Conservation (phyloP, 35 echinoderm and acorn worm genomes). For the Chiridota heheva region DNA sequence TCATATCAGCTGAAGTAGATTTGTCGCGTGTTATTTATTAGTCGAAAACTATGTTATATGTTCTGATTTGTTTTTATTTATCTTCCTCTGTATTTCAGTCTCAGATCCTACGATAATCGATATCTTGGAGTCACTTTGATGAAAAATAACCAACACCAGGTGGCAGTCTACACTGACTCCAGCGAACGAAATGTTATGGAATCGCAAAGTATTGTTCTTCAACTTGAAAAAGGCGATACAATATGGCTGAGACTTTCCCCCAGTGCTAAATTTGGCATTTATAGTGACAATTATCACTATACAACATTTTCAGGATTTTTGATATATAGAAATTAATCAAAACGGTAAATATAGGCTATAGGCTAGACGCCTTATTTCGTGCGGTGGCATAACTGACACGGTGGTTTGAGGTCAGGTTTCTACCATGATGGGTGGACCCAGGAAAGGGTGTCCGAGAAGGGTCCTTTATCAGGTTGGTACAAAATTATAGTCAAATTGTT, state of each 20-base stretch:
- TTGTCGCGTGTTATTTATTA: too few relatives aligned
- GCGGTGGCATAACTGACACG: too few relatives aligned
- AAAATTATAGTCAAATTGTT: too few relatives aligned
- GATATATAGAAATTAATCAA: conserved; percentile 52
- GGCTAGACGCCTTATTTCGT: too few relatives aligned
- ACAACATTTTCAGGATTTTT: conserved; percentile 74
- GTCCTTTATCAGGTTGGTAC: too few relatives aligned
- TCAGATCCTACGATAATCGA: conserved; percentile 63
- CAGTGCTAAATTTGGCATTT: conserved; percentile 34
- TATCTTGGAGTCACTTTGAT: conserved; percentile 61
- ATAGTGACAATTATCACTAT: conserved; percentile 72
- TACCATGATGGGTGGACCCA: too few relatives aligned
- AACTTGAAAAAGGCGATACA: conserved; percentile 42
- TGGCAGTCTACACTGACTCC: conserved; percentile 44
- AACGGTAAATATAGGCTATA: neutral
- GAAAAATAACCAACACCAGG: conserved; percentile 63
- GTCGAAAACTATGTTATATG: too few relatives aligned
- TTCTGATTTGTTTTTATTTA: too few relatives aligned
- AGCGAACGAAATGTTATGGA: conserved; percentile 71
- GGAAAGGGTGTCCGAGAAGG: too few relatives aligned
- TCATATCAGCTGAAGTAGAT: too few relatives aligned
- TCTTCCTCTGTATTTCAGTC: conserved; percentile 25
- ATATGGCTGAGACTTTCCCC: conserved; percentile 59
- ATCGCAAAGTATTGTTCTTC: conserved; percentile 64
- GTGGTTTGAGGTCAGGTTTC: too few relatives aligned